Percentiles rank a stretch among this genome's conserved stretches.
phyloP scores from a whole-genome alignment of 2,888 invertebrate genomes.

The Cataglyphis altisquamis region DNA sequence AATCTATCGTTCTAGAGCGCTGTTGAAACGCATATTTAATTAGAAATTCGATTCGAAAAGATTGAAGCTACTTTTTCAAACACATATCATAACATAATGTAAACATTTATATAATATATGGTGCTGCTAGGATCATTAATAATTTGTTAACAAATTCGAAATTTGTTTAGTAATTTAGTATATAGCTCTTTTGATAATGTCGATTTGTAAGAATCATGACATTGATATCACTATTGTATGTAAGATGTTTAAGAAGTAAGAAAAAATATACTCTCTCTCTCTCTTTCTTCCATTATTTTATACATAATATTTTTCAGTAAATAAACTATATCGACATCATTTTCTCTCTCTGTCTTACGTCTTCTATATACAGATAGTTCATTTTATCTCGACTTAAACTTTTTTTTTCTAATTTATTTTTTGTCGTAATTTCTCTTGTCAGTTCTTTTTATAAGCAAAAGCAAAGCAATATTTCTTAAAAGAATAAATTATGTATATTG shows the following conservation, averaged over 20 bases:
- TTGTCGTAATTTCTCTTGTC: constrained; percentile 26
- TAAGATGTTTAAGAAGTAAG: constrained; percentile 66
- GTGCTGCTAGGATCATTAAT: constrained; percentile 53
- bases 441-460: background rate
- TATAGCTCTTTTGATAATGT: constrained; percentile 63
- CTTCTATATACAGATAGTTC: constrained; percentile 10
- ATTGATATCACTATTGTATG: constrained; percentile 56
- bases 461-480: constrained; percentile 29
- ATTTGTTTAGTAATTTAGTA: constrained; percentile 66
- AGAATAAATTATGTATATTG: constrained; percentile 13
- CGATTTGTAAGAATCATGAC: constrained; percentile 67
- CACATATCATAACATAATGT: background rate
- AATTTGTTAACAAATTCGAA: constrained; percentile 58
- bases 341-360: constrained; percentile 18
- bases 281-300: constrained; percentile 63
- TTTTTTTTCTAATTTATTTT: constrained; percentile 30
- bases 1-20: constrained; percentile 5
- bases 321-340: constrained; percentile 61
- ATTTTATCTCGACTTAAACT: background rate
- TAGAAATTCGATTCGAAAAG: background rate
- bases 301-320: constrained; percentile 57
- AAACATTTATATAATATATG: constrained; percentile 46
- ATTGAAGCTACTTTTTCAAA: constrained; percentile 14
- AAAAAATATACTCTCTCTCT: constrained; percentile 31
- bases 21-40: background rate